Evolutionary conservation across 2,888 invertebrate genomes (phyloP).

Genomic region (Himalopsyche kuldschensis): DNA sequence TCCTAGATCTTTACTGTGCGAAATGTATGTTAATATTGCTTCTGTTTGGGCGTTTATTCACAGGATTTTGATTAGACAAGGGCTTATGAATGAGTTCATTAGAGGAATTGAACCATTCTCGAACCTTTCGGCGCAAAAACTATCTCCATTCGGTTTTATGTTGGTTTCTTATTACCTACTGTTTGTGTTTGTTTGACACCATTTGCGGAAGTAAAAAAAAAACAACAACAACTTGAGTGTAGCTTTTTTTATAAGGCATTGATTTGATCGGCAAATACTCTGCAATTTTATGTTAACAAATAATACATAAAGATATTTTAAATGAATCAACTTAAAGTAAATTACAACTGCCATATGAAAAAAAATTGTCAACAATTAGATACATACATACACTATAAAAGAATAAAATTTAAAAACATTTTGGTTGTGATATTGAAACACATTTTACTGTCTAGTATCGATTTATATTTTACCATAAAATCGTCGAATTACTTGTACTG

Average conservation of each 20-base stretch:
- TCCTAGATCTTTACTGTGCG: background rate
- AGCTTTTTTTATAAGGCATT: background rate
- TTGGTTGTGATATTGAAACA: too few relatives aligned
- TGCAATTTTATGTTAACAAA: too few relatives aligned
- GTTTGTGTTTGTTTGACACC: background rate
- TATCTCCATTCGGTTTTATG: background rate
- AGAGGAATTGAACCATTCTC: background rate
- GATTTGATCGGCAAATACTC: background rate
- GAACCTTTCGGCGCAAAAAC: background rate
- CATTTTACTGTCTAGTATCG: too few relatives aligned
- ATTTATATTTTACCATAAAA: too few relatives aligned
- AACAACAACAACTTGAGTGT: background rate
- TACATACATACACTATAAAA: too few relatives aligned
- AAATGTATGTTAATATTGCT: background rate
- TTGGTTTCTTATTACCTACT: background rate
- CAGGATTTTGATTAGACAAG: background rate
- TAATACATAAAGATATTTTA: too few relatives aligned
- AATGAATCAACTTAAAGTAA: too few relatives aligned
- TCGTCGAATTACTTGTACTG: too few relatives aligned
- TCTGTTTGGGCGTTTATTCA: background rate
- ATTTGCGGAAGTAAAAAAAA: background rate
- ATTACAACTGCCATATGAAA: too few relatives aligned
- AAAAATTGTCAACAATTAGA: too few relatives aligned
- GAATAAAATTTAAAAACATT: too few relatives aligned
- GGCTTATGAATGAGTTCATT: background rate